phyloP scores from a whole-genome alignment of 2,888 invertebrate genomes.

The Nycteola revayana region DNA sequence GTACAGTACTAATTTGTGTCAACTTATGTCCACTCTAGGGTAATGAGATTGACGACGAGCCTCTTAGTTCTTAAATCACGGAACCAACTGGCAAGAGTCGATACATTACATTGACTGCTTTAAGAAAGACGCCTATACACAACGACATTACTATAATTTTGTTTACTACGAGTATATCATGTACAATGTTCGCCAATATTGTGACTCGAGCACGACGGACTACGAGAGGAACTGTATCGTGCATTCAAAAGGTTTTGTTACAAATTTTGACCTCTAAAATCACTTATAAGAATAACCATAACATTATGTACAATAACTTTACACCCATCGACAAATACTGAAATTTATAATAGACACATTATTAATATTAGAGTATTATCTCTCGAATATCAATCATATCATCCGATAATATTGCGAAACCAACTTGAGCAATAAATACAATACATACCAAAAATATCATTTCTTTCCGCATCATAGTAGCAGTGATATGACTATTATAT shows the following conservation, averaged over 20 bases:
- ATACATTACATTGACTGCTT: slow-evolving; percentile 38
- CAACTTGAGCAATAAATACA: slow-evolving; percentile 71
- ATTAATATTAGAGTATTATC: slow-evolving; percentile 50
- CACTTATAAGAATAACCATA: slow-evolving; percentile 48
- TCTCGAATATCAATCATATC: slow-evolving; percentile 52
- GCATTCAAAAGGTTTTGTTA: slow-evolving; percentile 69
- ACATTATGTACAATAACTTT: slow-evolving; percentile 56
- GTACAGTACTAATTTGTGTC: slow-evolving; percentile 59
- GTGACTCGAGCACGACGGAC: slow-evolving; percentile 74
- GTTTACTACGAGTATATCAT: slow-evolving; percentile 32
- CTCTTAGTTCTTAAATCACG: slow-evolving; percentile 47
- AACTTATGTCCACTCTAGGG: slow-evolving; percentile 51
- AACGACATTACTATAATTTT: slow-evolving; percentile 27
- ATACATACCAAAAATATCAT: slow-evolving; percentile 74
- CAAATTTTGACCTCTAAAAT: slow-evolving; percentile 66
- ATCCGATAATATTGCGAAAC: slow-evolving; percentile 51
- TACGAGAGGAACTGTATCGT: slow-evolving; percentile 81
- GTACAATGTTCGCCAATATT: slow-evolving; percentile 53
- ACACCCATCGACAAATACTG: slow-evolving; percentile 51
- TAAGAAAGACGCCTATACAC: slow-evolving; percentile 58
- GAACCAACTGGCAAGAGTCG: slow-evolving; percentile 60
- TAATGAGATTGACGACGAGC: slow-evolving; percentile 57
- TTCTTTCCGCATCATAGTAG: slow-evolving; percentile 59
- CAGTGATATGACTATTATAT: slow-evolving; percentile 74
- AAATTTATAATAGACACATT: slow-evolving; percentile 34